A percentile compares a stretch with the other conserved stretches of the same genome.
phyloP scores from a whole-genome alignment of 2,888 invertebrate species.

The Timema podura region DNA sequence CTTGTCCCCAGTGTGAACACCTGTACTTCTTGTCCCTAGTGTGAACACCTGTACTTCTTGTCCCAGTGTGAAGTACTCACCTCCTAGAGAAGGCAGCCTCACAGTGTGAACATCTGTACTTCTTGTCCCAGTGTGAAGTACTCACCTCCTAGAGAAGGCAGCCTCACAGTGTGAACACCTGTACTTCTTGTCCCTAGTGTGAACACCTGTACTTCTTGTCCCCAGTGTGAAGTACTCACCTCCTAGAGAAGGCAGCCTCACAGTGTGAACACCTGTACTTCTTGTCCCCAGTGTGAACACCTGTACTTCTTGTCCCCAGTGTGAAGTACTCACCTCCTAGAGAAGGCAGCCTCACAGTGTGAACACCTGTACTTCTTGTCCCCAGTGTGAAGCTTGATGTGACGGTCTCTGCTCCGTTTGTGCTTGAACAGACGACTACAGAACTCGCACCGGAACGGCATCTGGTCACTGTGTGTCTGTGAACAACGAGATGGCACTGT shows the following conservation, averaged over 20 bases:
- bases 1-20: too few species aligned
- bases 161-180: not conserved
- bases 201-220: constrained; percentile 86
- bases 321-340: constrained; percentile 65
- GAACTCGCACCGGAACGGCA: constrained; percentile 89
- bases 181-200: constrained; percentile 59
- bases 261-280: not conserved
- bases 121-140: not conserved
- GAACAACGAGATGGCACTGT: constrained; percentile 36
- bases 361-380: constrained; percentile 87
- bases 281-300: not conserved
- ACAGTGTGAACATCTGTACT: not conserved
- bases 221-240: not conserved
- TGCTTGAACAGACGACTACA: constrained; percentile 92
- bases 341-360: constrained; percentile 89
- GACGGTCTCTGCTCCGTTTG: constrained; percentile 89
- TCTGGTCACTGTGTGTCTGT: constrained; percentile 86
- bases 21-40: constrained; percentile 42
- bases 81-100: constrained; percentile 10
- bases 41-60: constrained; percentile 83
- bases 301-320: not conserved
- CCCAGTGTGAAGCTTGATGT: constrained; percentile 89
- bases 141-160: constrained; percentile 7
- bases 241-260: constrained; percentile 9
- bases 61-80: constrained; percentile 80